Evolutionary conservation across 2,888 invertebrate species (phyloP), one percentile per base, ranked within the genome.

Genomic region (Cerastis rubricosa): DNA sequence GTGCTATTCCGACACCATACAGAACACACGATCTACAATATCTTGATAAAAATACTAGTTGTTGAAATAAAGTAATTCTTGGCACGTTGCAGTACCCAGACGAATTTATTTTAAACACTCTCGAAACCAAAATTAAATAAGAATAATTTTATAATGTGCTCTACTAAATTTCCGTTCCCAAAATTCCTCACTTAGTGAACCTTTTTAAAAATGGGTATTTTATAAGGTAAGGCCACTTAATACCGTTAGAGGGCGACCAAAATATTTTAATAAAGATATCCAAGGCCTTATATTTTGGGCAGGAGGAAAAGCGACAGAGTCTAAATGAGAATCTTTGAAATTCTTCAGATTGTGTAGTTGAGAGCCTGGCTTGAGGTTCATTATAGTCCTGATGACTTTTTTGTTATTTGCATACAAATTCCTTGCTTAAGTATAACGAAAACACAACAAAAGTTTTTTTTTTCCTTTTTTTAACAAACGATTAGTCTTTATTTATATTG

Each of bases 221-320:
- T 61, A 80, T 74, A 67, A 35, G 59, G 51, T 59, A 64, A 8
- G 8, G 8, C 25, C 49, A 51, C 54, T 67, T 80, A 63, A 35
- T 67, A 71, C n/a, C n/a, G 25, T 29, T 40, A 40, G 7, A 63
- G 61, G 12, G 63, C 49, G 66, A 75, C 61, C 49, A 35, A 68
- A 71, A 64, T 80, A 75, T 80, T 81, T 80, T 80, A 71, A 80
- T 81, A 81, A 76, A 68, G 63, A 29, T n/a, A 29, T 51, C 35
- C n/a, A 45, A 25, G 35, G 57, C 29, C 47, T 64, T 71, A 9
- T 68, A 75, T 64, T 80, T 71, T 67, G 9, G 61, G 45, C 35
- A 59, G 43, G 35, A 22, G 35, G 29, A 51, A 63, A 22, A 66
- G 61, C 47, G 51, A 74, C 70, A 72, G 22, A 54, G 6, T 57